Evolutionary conservation across 2,113 vertebrate genomes (phyloP), one percentile per base, ranked within the genome.

Genomic region (Circaetus gallicus): DNA sequence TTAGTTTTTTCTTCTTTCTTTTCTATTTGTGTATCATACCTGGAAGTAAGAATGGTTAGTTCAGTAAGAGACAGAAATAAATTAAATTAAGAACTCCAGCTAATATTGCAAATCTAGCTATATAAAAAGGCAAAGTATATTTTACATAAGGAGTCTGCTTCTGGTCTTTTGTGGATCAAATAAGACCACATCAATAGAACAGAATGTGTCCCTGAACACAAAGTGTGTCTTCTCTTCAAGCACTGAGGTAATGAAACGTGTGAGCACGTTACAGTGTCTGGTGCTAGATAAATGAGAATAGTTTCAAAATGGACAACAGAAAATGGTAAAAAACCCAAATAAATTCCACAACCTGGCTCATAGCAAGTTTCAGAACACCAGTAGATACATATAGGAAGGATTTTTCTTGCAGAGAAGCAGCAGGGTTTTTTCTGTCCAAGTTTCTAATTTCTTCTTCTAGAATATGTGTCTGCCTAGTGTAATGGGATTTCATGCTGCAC

Each of bases 161-260:
- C 15, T 71, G 17, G 13, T 45, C 15, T 71, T 65, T 45, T 34
- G 26, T 81, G 36, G 29, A 52, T 66, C 13, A 29, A 67, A 47
- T 25, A 56, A 50, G 13, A 76, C 7, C 4, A 42, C 6, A 53
- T 62, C 28, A 50, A 10, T 19, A 67, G 13, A 9, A 72, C 6
- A 56, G 17, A 63, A 49, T 58, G 3, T 70, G 21, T 42, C 7
- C 31, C 40, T 73, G 10, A 49, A 32, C 8, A 10, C n/a, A 53
- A 53, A 50, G 0, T 16, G 4, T 58, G 4, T 69, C 34, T 78
- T 91, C 20, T 79, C 13, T 77, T 89, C 25, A 80, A 81, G 19
- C 10, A 40, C n/a, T 58, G 31, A 59, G 19, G 21, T 71, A 81
- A 49, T 59, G 10, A 69, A 70, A 70, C 47, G 0, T 1, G 0